Conservation (phyloP, 2,797 vertebrate species). For the Acanthurus lineatus region DNA sequence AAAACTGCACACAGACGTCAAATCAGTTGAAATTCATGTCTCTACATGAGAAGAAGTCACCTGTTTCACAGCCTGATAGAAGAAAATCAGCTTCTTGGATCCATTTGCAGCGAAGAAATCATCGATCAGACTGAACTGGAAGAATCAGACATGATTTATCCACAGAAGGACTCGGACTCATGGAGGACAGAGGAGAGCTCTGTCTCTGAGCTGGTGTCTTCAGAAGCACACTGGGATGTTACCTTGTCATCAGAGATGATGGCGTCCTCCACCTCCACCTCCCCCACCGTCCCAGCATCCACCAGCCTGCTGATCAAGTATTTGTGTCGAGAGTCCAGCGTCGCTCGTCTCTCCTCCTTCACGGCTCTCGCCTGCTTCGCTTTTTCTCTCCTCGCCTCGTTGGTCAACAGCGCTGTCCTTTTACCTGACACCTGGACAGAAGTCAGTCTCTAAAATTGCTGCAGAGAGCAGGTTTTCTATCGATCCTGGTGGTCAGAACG, state of each 20-base stretch:
- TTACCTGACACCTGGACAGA: constrained; percentile 77
- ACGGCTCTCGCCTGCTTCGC: constrained; percentile 79
- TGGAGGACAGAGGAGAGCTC: too few relatives aligned
- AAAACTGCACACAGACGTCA: rapidly evolving
- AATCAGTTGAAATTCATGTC: not conserved
- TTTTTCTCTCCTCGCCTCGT: constrained; percentile 84
- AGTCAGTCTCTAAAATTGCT: too few relatives aligned
- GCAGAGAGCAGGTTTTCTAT: not conserved
- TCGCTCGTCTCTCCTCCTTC: constrained; percentile 84
- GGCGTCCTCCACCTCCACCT: constrained; percentile 85
- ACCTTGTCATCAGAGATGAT: constrained; percentile 88
- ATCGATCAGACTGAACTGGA: constrained; percentile 85
- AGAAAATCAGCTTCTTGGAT: constrained; percentile 88
- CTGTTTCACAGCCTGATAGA: constrained; percentile 83
- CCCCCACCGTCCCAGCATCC: constrained; percentile 74
- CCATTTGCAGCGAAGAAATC: constrained; percentile 86
- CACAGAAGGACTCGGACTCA: not conserved
- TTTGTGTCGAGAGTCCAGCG: constrained; percentile 84
- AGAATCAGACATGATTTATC: not conserved
- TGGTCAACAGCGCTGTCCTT: constrained; percentile 78
- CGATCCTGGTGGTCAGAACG: not conserved
- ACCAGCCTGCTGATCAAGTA: constrained; percentile 85
- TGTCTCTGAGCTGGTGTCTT: not conserved
- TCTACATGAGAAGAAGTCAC: constrained; percentile 57
- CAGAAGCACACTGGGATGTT: not conserved